Percentiles rank a stretch among this genome's conserved stretches.
phyloP scores from a whole-genome alignment of 2,797 vertebrate genomes.

The Helicolenus hilgendorfi region DNA sequence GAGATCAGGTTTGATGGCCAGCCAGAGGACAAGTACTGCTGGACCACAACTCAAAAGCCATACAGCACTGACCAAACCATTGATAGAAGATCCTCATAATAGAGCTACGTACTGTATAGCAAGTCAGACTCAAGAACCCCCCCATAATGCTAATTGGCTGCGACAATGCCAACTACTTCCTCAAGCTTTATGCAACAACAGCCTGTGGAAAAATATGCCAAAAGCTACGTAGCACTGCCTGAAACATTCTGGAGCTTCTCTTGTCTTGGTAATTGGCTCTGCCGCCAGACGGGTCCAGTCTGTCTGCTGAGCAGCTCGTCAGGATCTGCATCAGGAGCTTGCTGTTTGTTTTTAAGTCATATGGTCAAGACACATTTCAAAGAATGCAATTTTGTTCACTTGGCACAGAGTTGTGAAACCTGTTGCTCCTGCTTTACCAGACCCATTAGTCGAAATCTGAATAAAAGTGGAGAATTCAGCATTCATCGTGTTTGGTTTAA shows the following conservation, averaged over 20 bases:
- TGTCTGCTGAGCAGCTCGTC: conserved; percentile 26
- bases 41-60: conserved; percentile 6
- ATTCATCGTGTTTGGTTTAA: background rate
- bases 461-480: background rate
- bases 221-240: conserved; percentile 6
- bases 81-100: background rate
- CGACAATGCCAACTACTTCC: conserved; percentile 23
- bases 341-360: conserved; percentile 17
- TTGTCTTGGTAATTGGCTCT: conserved; percentile 49
- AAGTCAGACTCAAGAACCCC: background rate
- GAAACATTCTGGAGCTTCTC: conserved; percentile 15
- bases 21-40: conserved; percentile 11
- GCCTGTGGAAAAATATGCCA: conserved; percentile 40
- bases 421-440: background rate
- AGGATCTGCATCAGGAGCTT: conserved; percentile 21
- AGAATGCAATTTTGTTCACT: conserved; percentile 24
- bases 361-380: conserved; percentile 25
- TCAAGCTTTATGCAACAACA: conserved; percentile 42
- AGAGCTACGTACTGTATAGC: background rate
- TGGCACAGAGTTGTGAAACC: conserved; percentile 9
- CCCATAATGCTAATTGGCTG: conserved; percentile 33
- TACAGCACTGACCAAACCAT: background rate
- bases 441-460: background rate
- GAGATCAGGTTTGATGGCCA: conserved; percentile 21
- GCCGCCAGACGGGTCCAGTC: background rate